Evolutionary conservation across 2,797 vertebrate genomes (phyloP).

Genomic region (Myiotriccus ornatus): DNA sequence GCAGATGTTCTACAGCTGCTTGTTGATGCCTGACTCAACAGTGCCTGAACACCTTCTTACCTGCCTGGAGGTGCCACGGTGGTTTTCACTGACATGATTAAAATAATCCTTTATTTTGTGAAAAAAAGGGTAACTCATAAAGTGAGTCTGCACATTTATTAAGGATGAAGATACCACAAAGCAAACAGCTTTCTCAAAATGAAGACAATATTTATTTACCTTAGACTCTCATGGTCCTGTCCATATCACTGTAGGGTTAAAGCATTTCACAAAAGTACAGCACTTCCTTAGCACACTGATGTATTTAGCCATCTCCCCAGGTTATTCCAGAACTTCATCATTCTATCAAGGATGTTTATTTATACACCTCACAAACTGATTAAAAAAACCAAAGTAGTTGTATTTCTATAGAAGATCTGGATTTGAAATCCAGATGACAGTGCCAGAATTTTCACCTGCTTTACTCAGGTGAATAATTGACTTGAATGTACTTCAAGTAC

Average conservation of each 20-base stretch:
- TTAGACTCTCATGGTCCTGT: neutral
- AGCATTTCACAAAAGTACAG: neutral
- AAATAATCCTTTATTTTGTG: slow-evolving; percentile 4
- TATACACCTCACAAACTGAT: neutral
- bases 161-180: neutral
- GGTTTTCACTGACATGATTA: neutral
- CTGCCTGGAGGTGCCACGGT: neutral
- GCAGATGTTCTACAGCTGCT: neutral
- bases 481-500: neutral
- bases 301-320: neutral
- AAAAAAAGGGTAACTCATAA: neutral
- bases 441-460: neutral
- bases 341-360: neutral
- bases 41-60: neutral
- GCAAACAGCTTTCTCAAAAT: neutral
- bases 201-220: neutral
- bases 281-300: neutral
- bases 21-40: neutral
- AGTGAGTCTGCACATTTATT: neutral
- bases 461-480: neutral
- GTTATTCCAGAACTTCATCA: neutral
- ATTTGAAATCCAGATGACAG: neutral
- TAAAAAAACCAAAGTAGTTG: neutral
- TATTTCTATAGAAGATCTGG: neutral
- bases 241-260: neutral